A percentile compares a stretch with the other conserved stretches of the same genome.
Evolutionary conservation across 2,797 vertebrate species (phyloP).

Genomic region (Mus spretus): DNA sequence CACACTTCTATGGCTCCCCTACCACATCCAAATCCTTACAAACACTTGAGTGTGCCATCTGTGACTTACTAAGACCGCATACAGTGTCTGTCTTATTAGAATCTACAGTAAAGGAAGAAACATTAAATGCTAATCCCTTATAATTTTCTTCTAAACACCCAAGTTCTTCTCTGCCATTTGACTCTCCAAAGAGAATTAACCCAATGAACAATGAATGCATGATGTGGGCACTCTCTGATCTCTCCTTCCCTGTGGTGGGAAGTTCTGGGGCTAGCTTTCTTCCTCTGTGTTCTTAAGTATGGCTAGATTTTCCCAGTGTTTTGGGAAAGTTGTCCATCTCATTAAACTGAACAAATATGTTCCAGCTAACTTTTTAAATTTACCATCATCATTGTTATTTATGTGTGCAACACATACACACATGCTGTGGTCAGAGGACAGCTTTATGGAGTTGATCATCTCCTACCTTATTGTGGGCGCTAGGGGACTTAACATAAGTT

Average conservation of each 20-base stretch:
- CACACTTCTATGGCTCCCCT: too few relatives aligned
- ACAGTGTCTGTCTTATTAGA: not conserved
- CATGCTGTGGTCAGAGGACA: not conserved
- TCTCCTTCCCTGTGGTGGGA: not conserved
- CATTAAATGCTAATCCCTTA: conserved; percentile 10
- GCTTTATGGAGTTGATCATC: not conserved
- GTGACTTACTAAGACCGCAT: not conserved
- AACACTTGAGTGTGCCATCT: not conserved
- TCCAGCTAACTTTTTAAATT: not conserved
- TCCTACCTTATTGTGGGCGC: not conserved
- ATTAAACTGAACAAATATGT: not conserved
- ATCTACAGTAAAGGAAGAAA: not conserved
- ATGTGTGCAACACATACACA: not conserved
- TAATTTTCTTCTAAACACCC: conserved; percentile 46
- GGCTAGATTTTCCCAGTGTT: not conserved
- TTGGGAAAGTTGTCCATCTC: not conserved
- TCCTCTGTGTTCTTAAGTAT: not conserved
- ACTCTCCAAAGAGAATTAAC: conserved; percentile 22
- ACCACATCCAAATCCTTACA: not conserved
- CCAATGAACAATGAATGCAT: not conserved
- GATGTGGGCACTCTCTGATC: not conserved
- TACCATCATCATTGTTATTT: not conserved
- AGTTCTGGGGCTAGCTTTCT: not conserved
- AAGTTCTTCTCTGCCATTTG: not conserved
- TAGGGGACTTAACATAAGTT: not conserved